Conservation (phyloP, 2,113 vertebrate species). For the Boulengeromyrus knoepffleri region DNA sequence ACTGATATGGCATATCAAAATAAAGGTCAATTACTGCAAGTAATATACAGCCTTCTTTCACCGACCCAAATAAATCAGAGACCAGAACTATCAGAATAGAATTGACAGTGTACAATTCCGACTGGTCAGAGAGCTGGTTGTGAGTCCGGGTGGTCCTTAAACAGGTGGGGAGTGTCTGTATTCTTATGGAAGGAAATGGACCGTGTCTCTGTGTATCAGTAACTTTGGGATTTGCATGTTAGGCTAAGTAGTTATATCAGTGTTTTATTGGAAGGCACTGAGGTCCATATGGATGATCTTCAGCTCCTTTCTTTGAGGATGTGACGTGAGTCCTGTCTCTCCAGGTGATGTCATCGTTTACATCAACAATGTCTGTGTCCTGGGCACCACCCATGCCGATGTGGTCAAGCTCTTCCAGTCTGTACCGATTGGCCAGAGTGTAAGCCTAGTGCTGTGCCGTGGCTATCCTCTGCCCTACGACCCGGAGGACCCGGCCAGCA, state of each 20-base stretch:
- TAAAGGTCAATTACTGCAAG: no score
- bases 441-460: conserved; percentile 89
- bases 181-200: not conserved
- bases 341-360: conserved; percentile 97
- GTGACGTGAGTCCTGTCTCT: conserved; percentile 7
- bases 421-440: conserved; percentile 93
- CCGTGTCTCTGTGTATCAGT: not conserved
- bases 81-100: no score
- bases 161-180: no score
- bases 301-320: not conserved
- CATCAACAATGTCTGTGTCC: conserved; percentile 95
- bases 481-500: conserved; percentile 81
- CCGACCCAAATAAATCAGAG: no score
- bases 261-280: not conserved
- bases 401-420: conserved; percentile 98
- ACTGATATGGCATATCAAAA: no score
- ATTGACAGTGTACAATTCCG: no score
- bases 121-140: no score
- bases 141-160: no score
- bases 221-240: not conserved
- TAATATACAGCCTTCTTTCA: no score
- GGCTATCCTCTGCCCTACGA: conserved; percentile 95
- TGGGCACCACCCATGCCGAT: conserved; percentile 95
- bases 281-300: not conserved
- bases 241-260: not conserved